A percentile compares a stretch with the other conserved stretches of the same genome.
Conservation (phyloP, 2,888 invertebrate genomes). For the Bembecia ichneumoniformis region DNA sequence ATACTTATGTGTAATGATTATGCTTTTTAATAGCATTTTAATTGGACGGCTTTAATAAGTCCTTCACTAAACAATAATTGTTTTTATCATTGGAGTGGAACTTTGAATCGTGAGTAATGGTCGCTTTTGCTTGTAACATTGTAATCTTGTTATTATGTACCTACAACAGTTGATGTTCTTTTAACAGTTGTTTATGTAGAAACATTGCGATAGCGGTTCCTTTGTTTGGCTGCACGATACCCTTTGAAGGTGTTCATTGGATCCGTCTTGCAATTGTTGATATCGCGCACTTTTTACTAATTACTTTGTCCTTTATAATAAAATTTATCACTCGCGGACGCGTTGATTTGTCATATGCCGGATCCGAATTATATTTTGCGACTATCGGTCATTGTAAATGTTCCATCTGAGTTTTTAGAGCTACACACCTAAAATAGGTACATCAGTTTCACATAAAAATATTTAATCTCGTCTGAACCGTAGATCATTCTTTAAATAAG, state of each 20-base stretch:
- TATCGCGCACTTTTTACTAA: background rate
- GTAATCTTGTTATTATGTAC: background rate
- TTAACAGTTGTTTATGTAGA: constrained; percentile 1
- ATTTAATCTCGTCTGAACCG: too few relatives aligned
- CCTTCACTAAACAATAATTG: background rate
- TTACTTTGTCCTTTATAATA: background rate
- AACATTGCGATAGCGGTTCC: constrained; percentile 16
- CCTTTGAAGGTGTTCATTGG: background rate
- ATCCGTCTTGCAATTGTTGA: background rate
- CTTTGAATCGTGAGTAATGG: background rate
- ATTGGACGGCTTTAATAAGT: background rate
- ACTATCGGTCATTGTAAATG: too few relatives aligned
- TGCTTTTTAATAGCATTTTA: too few relatives aligned
- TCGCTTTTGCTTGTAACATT: background rate
- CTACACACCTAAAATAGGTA: too few relatives aligned
- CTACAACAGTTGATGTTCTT: too few relatives aligned
- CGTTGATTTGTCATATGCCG: too few relatives aligned
- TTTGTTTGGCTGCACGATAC: constrained; percentile 17
- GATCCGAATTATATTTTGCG: background rate
- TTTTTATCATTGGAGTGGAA: background rate
- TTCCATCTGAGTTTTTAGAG: too few relatives aligned
- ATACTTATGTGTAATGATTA: too few relatives aligned
- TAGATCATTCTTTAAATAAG: too few relatives aligned
- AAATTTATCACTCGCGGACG: too few relatives aligned
- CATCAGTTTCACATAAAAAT: too few relatives aligned